Evolutionary conservation across 2,888 invertebrate genomes (phyloP).

Genomic region (Patella depressa): DNA sequence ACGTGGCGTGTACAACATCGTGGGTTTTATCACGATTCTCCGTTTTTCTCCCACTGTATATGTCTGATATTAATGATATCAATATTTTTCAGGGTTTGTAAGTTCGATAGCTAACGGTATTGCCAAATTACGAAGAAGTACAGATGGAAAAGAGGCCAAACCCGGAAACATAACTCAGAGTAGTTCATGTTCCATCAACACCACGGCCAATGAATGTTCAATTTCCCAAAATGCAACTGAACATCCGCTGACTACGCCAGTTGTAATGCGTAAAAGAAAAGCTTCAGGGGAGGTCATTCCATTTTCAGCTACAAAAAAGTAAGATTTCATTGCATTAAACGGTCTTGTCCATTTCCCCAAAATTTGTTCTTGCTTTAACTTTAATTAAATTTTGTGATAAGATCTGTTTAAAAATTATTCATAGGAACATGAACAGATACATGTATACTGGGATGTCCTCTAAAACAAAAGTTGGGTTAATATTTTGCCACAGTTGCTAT

Average conservation of each 20-base stretch:
- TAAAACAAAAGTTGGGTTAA: too few relatives aligned
- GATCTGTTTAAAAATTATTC: too few relatives aligned
- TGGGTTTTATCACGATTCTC: too few relatives aligned
- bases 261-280: conserved; percentile 59
- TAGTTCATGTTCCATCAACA: conserved; percentile 27
- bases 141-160: conserved; percentile 46
- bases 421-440: too few relatives aligned
- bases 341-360: background rate
- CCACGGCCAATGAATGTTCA: background rate
- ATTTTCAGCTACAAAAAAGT: conserved; percentile 66
- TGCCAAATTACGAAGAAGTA: conserved; percentile 61
- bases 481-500: too few relatives aligned
- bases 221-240: background rate
- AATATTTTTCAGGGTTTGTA: conserved; percentile 55
- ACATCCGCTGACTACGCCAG: conserved; percentile 50
- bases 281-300: conserved; percentile 52
- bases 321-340: conserved; percentile 26
- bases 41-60: too few relatives aligned
- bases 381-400: background rate
- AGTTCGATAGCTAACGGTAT: conserved; percentile 65
- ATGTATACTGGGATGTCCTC: too few relatives aligned
- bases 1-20: too few relatives aligned
- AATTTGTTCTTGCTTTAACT: conserved; percentile 2
- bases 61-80: too few relatives aligned
- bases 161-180: conserved; percentile 39